Conservation (phyloP, 2,113 vertebrate genomes). For the Chascanopsetta lugubris region DNA sequence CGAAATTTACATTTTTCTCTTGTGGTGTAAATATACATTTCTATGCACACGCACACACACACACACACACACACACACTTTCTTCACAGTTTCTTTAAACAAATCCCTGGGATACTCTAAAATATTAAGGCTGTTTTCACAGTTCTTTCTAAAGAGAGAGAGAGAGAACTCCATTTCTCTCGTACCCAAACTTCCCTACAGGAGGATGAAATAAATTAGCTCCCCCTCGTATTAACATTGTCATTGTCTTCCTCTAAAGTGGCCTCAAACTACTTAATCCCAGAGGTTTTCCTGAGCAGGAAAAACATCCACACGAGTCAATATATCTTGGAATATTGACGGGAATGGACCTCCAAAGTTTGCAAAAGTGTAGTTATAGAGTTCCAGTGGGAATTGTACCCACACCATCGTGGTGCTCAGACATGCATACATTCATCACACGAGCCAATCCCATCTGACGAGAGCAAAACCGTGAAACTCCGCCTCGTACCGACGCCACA, state of each 20-base stretch:
- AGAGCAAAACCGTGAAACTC: no score
- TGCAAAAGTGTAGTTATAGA: no score
- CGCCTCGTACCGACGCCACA: no score
- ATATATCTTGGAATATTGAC: background rate
- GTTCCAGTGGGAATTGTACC: no score
- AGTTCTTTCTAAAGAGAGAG: slow-evolving; percentile 40
- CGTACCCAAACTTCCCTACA: slow-evolving; percentile 10
- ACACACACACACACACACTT: background rate
- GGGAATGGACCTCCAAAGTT: no score
- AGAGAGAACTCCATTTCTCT: slow-evolving; percentile 27
- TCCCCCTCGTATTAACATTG: background rate
- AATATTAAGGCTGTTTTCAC: slow-evolving; percentile 57
- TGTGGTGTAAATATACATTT: background rate
- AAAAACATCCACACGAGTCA: background rate
- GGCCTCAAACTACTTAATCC: background rate
- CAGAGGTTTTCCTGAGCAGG: background rate
- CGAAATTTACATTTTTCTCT: background rate
- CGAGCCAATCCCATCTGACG: no score
- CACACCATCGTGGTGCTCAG: no score
- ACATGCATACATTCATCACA: no score
- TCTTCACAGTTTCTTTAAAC: slow-evolving; percentile 38
- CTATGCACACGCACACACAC: background rate
- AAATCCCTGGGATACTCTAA: slow-evolving; percentile 44
- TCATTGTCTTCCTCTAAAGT: background rate
- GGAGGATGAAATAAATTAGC: slow-evolving; percentile 28